A percentile compares a stretch with the other conserved stretches of the same genome.
phyloP scores from a whole-genome alignment of 2,113 vertebrate genomes.

The Scomber scombrus region DNA sequence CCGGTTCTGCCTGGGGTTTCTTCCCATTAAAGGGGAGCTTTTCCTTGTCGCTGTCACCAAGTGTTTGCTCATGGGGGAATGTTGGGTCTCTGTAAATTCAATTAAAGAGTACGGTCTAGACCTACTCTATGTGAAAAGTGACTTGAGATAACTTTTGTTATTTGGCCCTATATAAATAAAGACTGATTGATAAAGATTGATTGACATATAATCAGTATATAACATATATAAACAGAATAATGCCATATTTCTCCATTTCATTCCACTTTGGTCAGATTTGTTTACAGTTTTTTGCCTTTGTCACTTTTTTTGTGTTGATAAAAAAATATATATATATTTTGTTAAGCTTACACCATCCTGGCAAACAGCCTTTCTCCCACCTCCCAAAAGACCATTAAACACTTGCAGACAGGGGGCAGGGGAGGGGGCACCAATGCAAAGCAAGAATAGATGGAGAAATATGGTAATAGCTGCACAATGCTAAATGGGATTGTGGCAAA shows the following conservation, averaged over 20 bases:
- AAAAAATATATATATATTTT: slow-evolving; percentile 35
- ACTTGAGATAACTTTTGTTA: no score
- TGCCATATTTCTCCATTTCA: slow-evolving; percentile 4
- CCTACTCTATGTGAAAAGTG: no score
- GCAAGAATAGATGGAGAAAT: slow-evolving; percentile 47
- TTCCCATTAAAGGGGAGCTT: no score
- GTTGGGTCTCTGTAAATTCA: no score
- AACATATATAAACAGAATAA: background rate
- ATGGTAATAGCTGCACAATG: slow-evolving; percentile 37
- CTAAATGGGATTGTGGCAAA: slow-evolving; percentile 50
- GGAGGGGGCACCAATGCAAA: slow-evolving; percentile 43
- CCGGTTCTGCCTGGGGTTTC: no score
- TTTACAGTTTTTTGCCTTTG: slow-evolving; percentile 5
- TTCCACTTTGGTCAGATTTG: background rate
- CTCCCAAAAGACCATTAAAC: slow-evolving; percentile 63
- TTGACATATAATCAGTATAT: no score
- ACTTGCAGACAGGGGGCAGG: slow-evolving; percentile 32
- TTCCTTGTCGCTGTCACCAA: no score
- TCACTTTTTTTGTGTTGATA: slow-evolving; percentile 19
- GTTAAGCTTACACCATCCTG: slow-evolving; percentile 47
- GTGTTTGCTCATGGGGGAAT: no score
- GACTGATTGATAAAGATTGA: no score
- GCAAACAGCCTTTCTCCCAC: slow-evolving; percentile 54
- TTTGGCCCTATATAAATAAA: no score
- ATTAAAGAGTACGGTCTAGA: no score